Conservation (phyloP, 2,888 invertebrate genomes). For the Alloplasta piceator region DNA sequence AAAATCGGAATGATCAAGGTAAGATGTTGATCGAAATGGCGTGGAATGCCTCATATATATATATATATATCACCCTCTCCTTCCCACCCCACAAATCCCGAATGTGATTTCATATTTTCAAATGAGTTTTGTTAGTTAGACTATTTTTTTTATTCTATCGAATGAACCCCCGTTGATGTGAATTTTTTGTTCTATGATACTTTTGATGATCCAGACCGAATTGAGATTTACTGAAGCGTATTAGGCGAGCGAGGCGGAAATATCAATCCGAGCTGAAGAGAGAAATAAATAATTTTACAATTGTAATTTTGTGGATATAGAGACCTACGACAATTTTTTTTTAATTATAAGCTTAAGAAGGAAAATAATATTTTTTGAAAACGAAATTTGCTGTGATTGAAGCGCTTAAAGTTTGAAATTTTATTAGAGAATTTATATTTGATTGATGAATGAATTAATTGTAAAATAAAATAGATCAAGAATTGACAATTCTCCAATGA, state of each 20-base stretch:
- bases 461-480: too few species aligned
- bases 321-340: too few species aligned
- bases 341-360: too few species aligned
- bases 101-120: slow-evolving; percentile 18
- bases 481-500: too few species aligned
- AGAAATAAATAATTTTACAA: background rate
- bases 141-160: slow-evolving; percentile 35
- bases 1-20: too few species aligned
- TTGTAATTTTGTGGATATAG: background rate
- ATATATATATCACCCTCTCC: slow-evolving; percentile 33
- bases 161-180: slow-evolving; percentile 20
- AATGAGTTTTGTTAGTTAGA: slow-evolving; percentile 52
- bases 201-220: slow-evolving; percentile 30
- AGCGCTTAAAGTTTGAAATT: too few species aligned
- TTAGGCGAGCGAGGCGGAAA: slow-evolving; percentile 25
- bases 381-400: too few species aligned
- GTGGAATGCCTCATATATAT: too few species aligned
- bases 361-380: too few species aligned
- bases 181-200: slow-evolving; percentile 33
- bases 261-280: slow-evolving; percentile 7
- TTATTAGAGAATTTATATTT: too few species aligned
- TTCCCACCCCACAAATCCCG: slow-evolving; percentile 21
- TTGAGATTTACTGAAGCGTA: slow-evolving; percentile 46
- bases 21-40: too few species aligned
- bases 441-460: too few species aligned